These are phyloP conservation scores for Cheumatopsyche charites DNA, from an alignment of 1,140 invertebrate genomes.

Conservation along the genomic window DNA sequence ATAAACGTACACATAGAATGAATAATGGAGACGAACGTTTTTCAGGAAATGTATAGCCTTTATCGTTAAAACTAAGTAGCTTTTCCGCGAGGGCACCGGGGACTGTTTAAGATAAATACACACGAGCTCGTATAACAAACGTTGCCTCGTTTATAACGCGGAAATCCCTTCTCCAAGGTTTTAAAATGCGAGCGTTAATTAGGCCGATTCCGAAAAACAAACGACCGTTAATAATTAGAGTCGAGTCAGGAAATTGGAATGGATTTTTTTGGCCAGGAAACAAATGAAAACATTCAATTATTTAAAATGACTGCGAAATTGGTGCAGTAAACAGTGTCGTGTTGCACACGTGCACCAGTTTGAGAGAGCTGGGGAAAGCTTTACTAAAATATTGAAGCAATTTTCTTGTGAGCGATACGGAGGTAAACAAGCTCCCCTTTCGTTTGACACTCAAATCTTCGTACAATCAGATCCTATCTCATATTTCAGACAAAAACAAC, in stretches of 20 bases:
- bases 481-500: too few species aligned
- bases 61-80: constrained; percentile 24
- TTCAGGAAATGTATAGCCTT: constrained; percentile 27
- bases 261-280: not conserved
- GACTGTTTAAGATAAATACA: constrained; percentile 1
- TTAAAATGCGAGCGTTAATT: not conserved
- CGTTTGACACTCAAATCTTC: not conserved
- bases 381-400: constrained; percentile 6
- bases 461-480: too few species aligned
- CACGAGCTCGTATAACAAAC: not conserved
- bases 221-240: constrained; percentile 8
- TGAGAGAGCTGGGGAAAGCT: not conserved
- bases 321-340: not conserved
- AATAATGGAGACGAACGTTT: too few species aligned
- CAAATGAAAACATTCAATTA: too few species aligned
- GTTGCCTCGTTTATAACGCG: constrained; percentile 30
- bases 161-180: not conserved
- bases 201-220: not conserved
- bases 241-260: not conserved
- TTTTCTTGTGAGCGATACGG: not conserved
- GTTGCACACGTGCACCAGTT: constrained; percentile 2
- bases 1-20: not conserved
- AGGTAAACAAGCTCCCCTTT: constrained; percentile 7
- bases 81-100: constrained; percentile 27
- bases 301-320: not conserved